These are phyloP conservation scores for Campoplex nolae DNA, from an alignment of 2,888 invertebrate genomes.

Conservation along the genomic window DNA sequence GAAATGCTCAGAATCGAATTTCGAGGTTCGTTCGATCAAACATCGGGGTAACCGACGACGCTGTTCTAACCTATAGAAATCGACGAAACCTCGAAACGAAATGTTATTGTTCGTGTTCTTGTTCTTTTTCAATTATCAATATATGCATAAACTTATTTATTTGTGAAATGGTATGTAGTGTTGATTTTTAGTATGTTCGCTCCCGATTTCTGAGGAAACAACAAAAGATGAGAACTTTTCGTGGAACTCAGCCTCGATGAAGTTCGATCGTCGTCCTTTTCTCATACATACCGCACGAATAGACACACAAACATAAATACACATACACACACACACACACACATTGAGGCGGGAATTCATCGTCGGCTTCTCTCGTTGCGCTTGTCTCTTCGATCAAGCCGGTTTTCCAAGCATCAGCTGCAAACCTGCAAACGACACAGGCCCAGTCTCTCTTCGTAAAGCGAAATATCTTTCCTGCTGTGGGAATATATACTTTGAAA, in stretches of 20 bases:
- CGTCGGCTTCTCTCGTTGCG: conserved; percentile 38
- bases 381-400: conserved; percentile 62
- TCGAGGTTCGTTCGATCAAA: conserved; percentile 6
- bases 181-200: conserved; percentile 12
- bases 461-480: conserved; percentile 1
- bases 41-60: background rate
- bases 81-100: background rate
- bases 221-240: conserved; percentile 68
- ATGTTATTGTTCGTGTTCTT: background rate
- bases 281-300: conserved; percentile 7
- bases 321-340: background rate
- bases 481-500: background rate
- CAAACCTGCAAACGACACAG: conserved; percentile 43
- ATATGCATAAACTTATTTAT: conserved; percentile 38
- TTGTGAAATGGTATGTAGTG: conserved; percentile 18
- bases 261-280: conserved; percentile 75
- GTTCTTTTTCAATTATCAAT: conserved; percentile 2
- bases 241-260: conserved; percentile 79
- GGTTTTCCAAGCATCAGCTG: conserved; percentile 65
- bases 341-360: conserved; percentile 29
- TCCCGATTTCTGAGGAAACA: background rate
- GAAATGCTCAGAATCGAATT: conserved; percentile 1
- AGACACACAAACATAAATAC: background rate
- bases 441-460: background rate
- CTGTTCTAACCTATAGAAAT: background rate